A percentile compares a stretch with the other conserved stretches of the same genome.
These are phyloP conservation scores for Phalacrocorax aristotelis DNA, from an alignment of 2,113 vertebrate species.

Conservation along the genomic window DNA sequence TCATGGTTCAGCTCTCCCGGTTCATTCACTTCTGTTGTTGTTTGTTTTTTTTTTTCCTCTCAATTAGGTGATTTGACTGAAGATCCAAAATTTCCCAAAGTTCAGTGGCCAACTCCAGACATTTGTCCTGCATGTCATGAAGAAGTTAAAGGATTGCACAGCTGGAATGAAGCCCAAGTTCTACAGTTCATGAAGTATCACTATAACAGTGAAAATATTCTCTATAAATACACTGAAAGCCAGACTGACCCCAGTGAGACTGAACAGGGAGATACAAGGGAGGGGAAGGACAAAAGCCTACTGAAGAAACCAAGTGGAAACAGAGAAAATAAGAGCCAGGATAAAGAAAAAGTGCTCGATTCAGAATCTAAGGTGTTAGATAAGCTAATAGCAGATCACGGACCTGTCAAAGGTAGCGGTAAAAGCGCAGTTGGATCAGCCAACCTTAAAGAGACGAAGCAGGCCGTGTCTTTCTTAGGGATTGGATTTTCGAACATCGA, in stretches of 20 bases:
- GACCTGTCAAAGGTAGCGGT: neutral
- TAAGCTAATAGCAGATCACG: neutral
- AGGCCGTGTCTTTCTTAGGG: conserved; percentile 75
- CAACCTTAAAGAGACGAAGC: conserved; percentile 18
- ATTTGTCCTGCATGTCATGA: conserved; percentile 88
- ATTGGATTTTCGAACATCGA: conserved; percentile 91
- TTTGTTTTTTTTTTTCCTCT: neutral
- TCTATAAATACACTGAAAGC: conserved; percentile 65
- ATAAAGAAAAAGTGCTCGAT: neutral
- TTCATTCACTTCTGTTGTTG: neutral
- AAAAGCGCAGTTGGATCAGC: rapidly evolving
- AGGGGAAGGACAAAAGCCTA: neutral
- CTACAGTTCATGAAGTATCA: conserved; percentile 83
- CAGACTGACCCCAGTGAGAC: neutral
- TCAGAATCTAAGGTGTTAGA: neutral
- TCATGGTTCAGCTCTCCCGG: neutral
- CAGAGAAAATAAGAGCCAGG: neutral
- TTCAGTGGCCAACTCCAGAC: conserved; percentile 87
- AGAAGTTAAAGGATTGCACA: conserved; percentile 81
- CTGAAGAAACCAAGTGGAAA: neutral
- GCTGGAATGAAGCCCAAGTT: conserved; percentile 85
- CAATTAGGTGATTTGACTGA: conserved; percentile 86
- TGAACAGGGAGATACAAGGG: neutral
- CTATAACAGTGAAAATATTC: conserved; percentile 80
- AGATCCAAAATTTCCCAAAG: conserved; percentile 90